Conservation (phyloP, 2,888 invertebrate genomes). For the Drosophila anceps region DNA sequence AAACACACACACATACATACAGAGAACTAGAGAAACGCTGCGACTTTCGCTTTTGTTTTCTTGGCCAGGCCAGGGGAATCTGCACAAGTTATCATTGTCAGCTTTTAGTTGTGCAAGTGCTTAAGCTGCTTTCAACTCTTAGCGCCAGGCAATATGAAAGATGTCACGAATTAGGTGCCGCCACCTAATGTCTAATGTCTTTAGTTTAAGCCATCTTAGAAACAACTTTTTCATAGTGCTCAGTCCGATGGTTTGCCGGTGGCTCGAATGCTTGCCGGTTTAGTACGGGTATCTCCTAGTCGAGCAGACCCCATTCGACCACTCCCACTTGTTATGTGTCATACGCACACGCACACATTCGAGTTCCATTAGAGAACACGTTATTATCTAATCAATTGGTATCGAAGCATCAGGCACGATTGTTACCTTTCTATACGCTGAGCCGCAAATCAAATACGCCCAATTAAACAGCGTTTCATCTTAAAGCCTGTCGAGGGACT, state of each 20-base stretch:
- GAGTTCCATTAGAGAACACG: conserved; percentile 38
- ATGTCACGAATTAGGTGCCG: conserved; percentile 42
- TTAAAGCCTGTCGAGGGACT: conserved; percentile 34
- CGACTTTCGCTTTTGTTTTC: conserved; percentile 56
- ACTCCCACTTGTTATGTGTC: background rate
- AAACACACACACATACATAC: conserved; percentile 10
- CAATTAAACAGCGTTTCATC: conserved; percentile 69
- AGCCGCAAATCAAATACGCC: conserved; percentile 75
- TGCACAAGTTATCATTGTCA: conserved; percentile 56
- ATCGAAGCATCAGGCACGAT: conserved; percentile 55
- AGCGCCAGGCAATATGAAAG: conserved; percentile 43
- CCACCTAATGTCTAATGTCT: conserved; percentile 27
- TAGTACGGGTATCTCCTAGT: background rate
- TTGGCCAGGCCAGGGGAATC: conserved; percentile 29
- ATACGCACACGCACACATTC: conserved; percentile 13
- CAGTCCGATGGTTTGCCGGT: background rate
- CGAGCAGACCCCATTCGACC: background rate
- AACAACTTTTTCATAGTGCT: conserved; percentile 12
- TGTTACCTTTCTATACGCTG: conserved; percentile 56
- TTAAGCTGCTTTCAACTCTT: conserved; percentile 32
- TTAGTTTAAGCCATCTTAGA: conserved; percentile 27
- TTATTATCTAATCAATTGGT: conserved; percentile 61
- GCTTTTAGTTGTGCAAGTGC: conserved; percentile 40
- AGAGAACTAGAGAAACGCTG: conserved; percentile 4
- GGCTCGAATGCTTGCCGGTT: background rate